Evolutionary conservation across 2,113 vertebrate species (phyloP), one percentile per base, ranked within the genome.

Genomic region (Epinephelus fuscoguttatus): DNA sequence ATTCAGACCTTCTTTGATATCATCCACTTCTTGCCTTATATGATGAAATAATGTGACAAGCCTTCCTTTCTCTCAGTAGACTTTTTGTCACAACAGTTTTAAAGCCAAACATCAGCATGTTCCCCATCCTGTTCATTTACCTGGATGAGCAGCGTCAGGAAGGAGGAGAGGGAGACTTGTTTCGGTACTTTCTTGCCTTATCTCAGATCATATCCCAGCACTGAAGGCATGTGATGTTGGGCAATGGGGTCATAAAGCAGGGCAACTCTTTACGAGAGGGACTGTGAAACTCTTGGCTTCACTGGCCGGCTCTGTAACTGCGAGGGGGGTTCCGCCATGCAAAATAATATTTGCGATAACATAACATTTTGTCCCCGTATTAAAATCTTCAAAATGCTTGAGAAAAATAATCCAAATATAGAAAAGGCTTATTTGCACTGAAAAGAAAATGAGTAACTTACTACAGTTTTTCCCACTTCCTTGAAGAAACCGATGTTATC

Each of bases 171-270:
- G 27, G 66, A 78, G 84, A 85, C 84, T 76, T 81, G 81, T 85
- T 91, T 88, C 87, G 70, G 72, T 80, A 42, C 86, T 85, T 90
- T 92, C 86, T 88, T 75, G 33, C 86, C 94, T 95, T 95, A 96
- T 96, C 95, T 95, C 67, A 85, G 88, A 91, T 92, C 93, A 94
- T 93, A 95, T 94, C 91, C 91, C 84, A 5, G 75, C 82, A 89
- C 86, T 92, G 85, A 73, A 93, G 86, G 94, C 94, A 95, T 95
- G 94, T 94, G 93, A 94, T 89, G 87, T 95, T 95, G 94, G 88
- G 93, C 92, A 95, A 95, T 56, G 69, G 67, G 81, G 90, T 75
- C 80, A 93, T 95, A 95, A 96, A 95, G 78, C 64, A 76, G 83
- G 42, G 61, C 84, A 92, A 73, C 67, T 71, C 91, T 95, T 95